These are phyloP conservation scores for Molanna angustata DNA, from an alignment of 2,888 invertebrate genomes.

Conservation along the genomic window DNA sequence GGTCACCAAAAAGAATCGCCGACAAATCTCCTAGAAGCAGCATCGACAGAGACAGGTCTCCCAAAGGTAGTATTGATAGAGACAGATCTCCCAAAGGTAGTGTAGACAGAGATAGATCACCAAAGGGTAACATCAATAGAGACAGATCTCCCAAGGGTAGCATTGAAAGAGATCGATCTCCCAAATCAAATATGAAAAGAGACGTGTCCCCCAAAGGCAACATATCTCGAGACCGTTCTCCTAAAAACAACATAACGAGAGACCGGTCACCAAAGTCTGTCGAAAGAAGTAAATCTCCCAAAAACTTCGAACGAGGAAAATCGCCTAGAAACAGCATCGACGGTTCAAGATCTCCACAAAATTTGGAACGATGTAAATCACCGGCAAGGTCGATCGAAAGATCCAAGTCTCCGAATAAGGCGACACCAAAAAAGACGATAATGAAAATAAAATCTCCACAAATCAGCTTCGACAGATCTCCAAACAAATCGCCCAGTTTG, in stretches of 20 bases:
- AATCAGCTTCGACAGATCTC: constrained; percentile 51
- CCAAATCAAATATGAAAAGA: constrained; percentile 49
- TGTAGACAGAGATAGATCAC: constrained; percentile 48
- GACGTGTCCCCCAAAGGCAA: constrained; percentile 50
- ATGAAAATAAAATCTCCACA: constrained; percentile 49
- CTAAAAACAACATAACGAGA: constrained; percentile 51
- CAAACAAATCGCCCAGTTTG: constrained; percentile 49
- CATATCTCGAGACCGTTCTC: constrained; percentile 38
- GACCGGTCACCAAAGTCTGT: constrained; percentile 58
- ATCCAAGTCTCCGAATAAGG: constrained; percentile 47
- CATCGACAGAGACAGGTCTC: constrained; percentile 44
- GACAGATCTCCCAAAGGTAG: constrained; percentile 49
- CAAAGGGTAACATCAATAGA: constrained; percentile 49
- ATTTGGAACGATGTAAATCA: constrained; percentile 36
- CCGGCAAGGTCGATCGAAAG: constrained; percentile 46
- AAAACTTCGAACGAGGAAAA: constrained; percentile 48
- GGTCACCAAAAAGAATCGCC: constrained; percentile 37
- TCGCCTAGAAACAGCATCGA: constrained; percentile 29
- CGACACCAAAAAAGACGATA: constrained; percentile 52
- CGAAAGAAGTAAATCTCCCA: constrained; percentile 18
- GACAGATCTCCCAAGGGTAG: constrained; percentile 41
- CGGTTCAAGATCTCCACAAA: constrained; percentile 40
- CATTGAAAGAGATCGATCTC: constrained; percentile 39
- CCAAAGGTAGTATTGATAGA: constrained; percentile 49
- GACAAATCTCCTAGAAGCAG: constrained; percentile 47